phyloP scores from a whole-genome alignment of 2,888 invertebrate species.

The Cacoxenus indagator region DNA sequence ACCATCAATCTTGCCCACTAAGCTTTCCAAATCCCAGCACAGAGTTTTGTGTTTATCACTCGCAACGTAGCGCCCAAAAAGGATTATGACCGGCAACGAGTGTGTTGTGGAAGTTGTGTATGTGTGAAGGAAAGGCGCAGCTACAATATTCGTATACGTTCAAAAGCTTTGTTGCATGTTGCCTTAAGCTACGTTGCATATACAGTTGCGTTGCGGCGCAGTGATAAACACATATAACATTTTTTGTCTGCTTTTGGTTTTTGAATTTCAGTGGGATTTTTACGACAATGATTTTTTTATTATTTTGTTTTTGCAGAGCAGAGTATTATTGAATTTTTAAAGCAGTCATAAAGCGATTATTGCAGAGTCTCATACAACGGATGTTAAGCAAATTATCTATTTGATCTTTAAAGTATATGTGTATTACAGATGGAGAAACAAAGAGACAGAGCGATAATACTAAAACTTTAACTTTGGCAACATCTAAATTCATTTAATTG shows the following conservation, averaged over 20 bases:
- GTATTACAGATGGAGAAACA: too few relatives aligned
- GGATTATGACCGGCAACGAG: constrained; percentile 4
- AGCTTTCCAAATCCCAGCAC: constrained; percentile 30
- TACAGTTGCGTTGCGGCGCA: neutral
- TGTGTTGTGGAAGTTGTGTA: neutral
- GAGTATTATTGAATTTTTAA: too few relatives aligned
- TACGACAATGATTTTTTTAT: too few relatives aligned
- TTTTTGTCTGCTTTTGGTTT: neutral
- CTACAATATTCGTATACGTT: neutral
- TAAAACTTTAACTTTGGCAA: too few relatives aligned
- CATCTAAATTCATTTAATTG: too few relatives aligned
- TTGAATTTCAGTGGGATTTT: too few relatives aligned
- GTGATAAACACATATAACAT: neutral
- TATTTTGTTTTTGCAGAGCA: too few relatives aligned
- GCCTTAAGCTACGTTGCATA: neutral
- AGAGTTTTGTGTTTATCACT: constrained; percentile 15
- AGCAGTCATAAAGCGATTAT: too few relatives aligned
- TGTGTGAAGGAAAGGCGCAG: neutral
- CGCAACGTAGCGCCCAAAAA: constrained; percentile 2
- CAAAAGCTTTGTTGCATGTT: constrained; percentile 4
- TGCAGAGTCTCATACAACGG: too few relatives aligned
- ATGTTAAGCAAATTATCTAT: too few relatives aligned
- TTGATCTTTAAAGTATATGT: too few relatives aligned
- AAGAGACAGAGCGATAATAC: too few relatives aligned
- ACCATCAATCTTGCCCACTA: constrained; percentile 51